Evolutionary conservation across 2,888 invertebrate genomes (phyloP).

Genomic region (Phaonia tiefii): DNA sequence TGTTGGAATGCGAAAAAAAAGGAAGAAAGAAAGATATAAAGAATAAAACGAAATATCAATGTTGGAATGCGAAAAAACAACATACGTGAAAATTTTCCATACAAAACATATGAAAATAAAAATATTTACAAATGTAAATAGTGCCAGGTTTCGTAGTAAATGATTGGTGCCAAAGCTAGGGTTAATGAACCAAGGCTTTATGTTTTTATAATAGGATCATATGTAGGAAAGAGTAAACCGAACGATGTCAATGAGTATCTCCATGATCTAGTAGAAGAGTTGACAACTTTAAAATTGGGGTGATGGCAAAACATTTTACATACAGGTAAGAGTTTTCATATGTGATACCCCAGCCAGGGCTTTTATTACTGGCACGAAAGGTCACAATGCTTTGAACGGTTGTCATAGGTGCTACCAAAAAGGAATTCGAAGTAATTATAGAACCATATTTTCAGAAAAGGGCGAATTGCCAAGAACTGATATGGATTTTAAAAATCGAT

Average conservation of each 20-base stretch:
- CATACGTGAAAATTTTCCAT: no score
- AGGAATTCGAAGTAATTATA: background rate
- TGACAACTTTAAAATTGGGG: background rate
- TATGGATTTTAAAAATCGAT: background rate
- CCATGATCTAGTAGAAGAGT: background rate
- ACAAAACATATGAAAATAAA: no score
- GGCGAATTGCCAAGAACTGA: background rate
- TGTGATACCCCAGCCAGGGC: background rate
- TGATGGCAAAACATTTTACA: background rate
- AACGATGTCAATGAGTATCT: background rate
- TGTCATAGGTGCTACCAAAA: background rate
- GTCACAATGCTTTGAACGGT: background rate
- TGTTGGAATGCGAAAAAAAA: no score
- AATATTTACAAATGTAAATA: no score
- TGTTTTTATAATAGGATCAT: constrained; percentile 2
- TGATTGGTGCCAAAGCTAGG: no score
- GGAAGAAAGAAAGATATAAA: no score
- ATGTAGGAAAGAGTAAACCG: background rate
- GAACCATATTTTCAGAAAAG: no score
- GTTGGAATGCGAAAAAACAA: no score
- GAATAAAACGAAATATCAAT: no score
- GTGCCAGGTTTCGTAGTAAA: no score
- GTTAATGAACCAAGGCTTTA: background rate
- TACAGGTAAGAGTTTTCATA: background rate
- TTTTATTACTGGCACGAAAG: no score